Conservation (phyloP, 1,140 invertebrate species). For the Trichomalopsis sarcophagae region DNA sequence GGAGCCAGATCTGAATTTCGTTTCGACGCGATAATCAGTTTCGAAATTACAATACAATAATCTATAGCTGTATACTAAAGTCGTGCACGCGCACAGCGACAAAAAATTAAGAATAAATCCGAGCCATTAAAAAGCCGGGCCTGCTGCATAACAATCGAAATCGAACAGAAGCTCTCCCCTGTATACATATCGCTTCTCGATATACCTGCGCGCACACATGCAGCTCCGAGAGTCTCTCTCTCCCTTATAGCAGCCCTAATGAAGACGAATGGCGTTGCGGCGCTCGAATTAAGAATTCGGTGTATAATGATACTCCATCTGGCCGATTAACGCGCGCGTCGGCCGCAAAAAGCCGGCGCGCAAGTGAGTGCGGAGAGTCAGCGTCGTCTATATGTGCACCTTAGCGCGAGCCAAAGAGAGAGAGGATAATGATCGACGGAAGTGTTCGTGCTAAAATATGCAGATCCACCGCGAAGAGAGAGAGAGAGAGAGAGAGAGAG, state of each 20-base stretch:
- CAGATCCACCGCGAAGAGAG: conserved; percentile 63
- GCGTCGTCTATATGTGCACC: neutral
- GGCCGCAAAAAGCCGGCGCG: conserved; percentile 25
- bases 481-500: no score
- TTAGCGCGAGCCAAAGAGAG: conserved; percentile 48
- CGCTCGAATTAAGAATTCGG: conserved; percentile 42
- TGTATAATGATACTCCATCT: conserved; percentile 35
- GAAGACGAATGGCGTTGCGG: conserved; percentile 48
- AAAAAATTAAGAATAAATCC: no score
- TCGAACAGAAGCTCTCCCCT: neutral
- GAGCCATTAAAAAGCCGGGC: no score
- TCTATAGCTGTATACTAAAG: neutral
- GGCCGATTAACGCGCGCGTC: conserved; percentile 43
- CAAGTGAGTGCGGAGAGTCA: neutral
- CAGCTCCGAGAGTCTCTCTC: neutral
- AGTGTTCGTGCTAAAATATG: conserved; percentile 75
- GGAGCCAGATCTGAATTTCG: neutral
- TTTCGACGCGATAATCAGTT: neutral
- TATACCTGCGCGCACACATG: neutral
- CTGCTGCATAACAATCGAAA: neutral
- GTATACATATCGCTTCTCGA: no score
- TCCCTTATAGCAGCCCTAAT: conserved; percentile 29
- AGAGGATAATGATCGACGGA: conserved; percentile 73
- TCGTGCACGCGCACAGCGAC: no score
- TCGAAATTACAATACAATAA: no score